phyloP scores from a whole-genome alignment of 2,113 vertebrate species.

The Bubo scandiacus region DNA sequence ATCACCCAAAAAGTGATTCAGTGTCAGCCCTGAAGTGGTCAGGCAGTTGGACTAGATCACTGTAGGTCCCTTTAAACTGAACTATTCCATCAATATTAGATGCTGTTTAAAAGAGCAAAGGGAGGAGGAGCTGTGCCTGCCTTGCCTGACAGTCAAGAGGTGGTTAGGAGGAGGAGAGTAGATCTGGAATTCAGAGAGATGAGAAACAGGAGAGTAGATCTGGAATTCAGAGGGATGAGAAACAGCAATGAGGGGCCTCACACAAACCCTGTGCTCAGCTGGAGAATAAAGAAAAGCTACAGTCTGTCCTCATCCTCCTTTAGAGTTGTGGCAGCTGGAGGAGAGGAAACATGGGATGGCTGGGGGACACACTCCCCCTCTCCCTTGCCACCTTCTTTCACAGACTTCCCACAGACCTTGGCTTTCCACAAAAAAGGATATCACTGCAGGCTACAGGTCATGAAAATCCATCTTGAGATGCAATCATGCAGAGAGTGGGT shows the following conservation, averaged over 20 bases:
- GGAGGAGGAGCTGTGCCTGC: rapidly evolving
- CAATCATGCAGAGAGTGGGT: background rate
- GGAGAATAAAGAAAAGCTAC: background rate
- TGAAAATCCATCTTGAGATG: background rate
- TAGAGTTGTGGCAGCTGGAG: background rate
- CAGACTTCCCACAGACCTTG: background rate
- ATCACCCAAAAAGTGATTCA: background rate
- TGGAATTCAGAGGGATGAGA: background rate
- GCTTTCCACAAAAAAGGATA: background rate
- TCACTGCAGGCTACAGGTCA: background rate
- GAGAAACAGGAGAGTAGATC: background rate
- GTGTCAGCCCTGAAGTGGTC: background rate
- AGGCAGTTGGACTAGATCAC: background rate
- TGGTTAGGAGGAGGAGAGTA: background rate
- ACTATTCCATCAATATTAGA: background rate
- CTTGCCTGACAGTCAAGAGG: background rate
- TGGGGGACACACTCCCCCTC: background rate
- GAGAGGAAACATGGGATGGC: no score
- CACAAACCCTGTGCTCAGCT: background rate
- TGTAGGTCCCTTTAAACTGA: background rate
- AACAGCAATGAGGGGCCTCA: background rate
- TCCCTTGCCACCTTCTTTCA: background rate
- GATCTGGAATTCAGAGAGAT: background rate
- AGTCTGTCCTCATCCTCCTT: background rate
- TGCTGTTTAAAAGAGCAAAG: background rate